Percentiles rank a stretch among this genome's conserved stretches.
Conservation (phyloP, 2,797 vertebrate genomes). For the Lycodopsis pacificus region DNA sequence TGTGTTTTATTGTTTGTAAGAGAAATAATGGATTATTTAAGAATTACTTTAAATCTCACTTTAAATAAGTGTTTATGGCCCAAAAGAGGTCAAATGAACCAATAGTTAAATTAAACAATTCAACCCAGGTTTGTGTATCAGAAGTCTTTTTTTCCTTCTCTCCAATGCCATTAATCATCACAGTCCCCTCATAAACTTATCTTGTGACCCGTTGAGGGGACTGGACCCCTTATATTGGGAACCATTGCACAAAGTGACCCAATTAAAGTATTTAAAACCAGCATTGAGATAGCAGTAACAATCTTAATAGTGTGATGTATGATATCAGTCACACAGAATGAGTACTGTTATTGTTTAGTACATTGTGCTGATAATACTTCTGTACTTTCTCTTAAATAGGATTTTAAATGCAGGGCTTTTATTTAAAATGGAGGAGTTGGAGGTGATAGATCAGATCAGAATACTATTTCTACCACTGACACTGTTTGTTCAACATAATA, state of each 20-base stretch:
- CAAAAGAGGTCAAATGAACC: neutral
- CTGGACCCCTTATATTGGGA: too few relatives aligned
- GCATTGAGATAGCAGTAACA: neutral
- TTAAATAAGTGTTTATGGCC: neutral
- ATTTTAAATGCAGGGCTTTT: neutral
- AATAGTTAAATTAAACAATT: neutral
- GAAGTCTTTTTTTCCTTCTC: neutral
- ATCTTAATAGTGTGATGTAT: neutral
- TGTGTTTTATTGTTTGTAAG: neutral
- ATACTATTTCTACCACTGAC: neutral
- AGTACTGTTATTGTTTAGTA: neutral
- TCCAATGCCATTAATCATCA: too few relatives aligned
- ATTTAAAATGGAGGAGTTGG: neutral
- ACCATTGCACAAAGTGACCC: neutral
- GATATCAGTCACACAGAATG: neutral
- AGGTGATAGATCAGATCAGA: neutral
- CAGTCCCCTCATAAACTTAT: too few relatives aligned
- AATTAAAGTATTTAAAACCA: neutral
- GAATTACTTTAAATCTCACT: neutral
- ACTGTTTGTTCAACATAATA: neutral
- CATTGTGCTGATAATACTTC: neutral
- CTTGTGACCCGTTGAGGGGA: too few relatives aligned
- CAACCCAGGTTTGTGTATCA: neutral
- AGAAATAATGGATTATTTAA: neutral
- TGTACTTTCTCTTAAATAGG: too few relatives aligned